phyloP scores from a whole-genome alignment of 2,113 vertebrate genomes.

The Alethe diademata region DNA sequence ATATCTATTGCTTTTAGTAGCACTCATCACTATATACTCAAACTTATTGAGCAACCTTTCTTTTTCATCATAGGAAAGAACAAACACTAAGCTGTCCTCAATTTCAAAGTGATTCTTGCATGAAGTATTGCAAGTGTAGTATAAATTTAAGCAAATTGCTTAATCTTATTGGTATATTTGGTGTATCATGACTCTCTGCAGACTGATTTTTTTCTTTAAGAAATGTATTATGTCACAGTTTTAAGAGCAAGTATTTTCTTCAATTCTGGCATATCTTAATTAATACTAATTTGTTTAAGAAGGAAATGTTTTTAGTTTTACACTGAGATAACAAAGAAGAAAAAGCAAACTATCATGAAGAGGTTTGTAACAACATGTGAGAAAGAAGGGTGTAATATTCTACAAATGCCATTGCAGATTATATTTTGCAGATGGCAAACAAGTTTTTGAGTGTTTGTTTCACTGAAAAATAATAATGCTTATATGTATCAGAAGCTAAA shows the following conservation, averaged over 20 bases:
- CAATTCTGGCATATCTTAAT: conserved; percentile 55
- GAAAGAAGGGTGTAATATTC: not conserved
- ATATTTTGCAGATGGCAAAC: not conserved
- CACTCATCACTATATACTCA: not conserved
- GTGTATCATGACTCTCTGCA: not conserved
- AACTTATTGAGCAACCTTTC: not conserved
- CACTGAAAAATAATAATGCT: not conserved
- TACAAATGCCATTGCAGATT: not conserved
- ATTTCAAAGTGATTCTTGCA: not conserved
- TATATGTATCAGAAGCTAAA: not conserved
- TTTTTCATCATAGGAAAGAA: not conserved
- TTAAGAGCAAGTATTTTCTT: conserved; percentile 39
- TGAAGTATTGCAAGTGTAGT: not conserved
- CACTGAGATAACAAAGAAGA: conserved; percentile 19
- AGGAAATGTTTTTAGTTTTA: conserved; percentile 48
- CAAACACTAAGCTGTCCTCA: not conserved
- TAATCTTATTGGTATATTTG: not conserved
- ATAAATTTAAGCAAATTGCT: not conserved
- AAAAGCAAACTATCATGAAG: not conserved
- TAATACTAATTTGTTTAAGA: conserved; percentile 61
- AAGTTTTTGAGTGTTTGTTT: not conserved
- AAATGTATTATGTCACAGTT: conserved; percentile 1
- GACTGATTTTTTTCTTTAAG: not conserved
- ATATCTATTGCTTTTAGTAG: not conserved
- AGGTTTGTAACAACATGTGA: not conserved